Conservation (phyloP, 2,113 vertebrate genomes). For the Corapipo altera region DNA sequence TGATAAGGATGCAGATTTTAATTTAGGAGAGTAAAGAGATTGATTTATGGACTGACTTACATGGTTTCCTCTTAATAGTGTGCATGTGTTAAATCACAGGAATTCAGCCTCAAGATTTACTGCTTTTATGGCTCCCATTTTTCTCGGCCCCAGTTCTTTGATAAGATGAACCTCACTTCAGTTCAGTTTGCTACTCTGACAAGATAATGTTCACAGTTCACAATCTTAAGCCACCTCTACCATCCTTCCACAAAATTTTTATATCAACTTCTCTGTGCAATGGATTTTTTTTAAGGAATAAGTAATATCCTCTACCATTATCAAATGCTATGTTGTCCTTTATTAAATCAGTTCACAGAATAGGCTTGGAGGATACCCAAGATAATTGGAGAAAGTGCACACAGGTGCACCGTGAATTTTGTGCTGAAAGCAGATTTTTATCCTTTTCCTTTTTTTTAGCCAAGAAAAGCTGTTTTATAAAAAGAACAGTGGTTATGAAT, state of each 20-base stretch:
- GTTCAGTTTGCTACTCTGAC: neutral
- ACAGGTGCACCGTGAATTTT: neutral
- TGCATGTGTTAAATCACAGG: neutral
- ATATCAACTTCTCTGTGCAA: neutral
- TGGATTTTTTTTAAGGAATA: neutral
- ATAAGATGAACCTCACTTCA: neutral
- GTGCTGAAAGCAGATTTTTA: neutral
- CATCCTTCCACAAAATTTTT: neutral
- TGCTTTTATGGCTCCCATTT: neutral
- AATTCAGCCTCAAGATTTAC: neutral
- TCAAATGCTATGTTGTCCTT: neutral
- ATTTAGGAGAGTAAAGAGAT: neutral
- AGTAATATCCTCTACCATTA: neutral
- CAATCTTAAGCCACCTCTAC: neutral
- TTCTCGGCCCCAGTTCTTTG: neutral
- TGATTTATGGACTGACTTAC: neutral
- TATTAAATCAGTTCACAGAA: neutral
- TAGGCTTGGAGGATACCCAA: neutral
- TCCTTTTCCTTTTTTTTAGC: neutral
- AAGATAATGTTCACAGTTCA: neutral
- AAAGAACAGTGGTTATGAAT: neutral
- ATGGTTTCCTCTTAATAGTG: neutral
- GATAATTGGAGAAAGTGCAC: neutral
- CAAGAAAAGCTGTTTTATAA: neutral
- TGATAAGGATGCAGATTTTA: neutral